Evolutionary conservation across 2,797 vertebrate species (phyloP).

Genomic region (Channallabes apus): DNA sequence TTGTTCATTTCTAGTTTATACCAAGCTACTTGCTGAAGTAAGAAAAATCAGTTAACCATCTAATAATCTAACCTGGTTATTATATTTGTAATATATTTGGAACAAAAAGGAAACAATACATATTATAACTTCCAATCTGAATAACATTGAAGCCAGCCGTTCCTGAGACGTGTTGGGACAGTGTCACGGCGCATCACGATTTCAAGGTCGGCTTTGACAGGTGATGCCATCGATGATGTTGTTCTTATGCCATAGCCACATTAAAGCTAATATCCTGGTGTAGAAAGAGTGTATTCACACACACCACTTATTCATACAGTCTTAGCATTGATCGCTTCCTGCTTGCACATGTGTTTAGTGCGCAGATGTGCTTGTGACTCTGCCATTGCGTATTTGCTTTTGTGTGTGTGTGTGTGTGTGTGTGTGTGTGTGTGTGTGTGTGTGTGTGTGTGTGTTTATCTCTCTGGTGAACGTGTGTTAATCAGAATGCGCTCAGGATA

Average conservation of each 20-base stretch:
- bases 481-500: not conserved
- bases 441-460: slow-evolving; percentile 19
- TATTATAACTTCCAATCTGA: not conserved
- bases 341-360: not conserved
- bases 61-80: too few species aligned
- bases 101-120: not conserved
- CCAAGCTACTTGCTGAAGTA: not conserved
- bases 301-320: not conserved
- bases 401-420: slow-evolving; percentile 26
- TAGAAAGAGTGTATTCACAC: not conserved
- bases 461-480: slow-evolving; percentile 23
- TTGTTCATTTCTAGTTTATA: not conserved
- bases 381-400: not conserved
- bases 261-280: not conserved
- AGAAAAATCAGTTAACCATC: not conserved
- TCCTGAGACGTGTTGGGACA: not conserved
- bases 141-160: not conserved
- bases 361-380: not conserved
- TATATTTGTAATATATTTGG: not conserved
- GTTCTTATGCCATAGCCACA: not conserved
- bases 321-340: not conserved
- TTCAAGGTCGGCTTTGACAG: not conserved
- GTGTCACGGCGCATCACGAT: not conserved
- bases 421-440: slow-evolving; percentile 20
- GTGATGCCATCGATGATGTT: not conserved